These are phyloP conservation scores for Ptychodera flava DNA, from an alignment of 35 echinoderm and acorn worm species.

Conservation along the genomic window DNA sequence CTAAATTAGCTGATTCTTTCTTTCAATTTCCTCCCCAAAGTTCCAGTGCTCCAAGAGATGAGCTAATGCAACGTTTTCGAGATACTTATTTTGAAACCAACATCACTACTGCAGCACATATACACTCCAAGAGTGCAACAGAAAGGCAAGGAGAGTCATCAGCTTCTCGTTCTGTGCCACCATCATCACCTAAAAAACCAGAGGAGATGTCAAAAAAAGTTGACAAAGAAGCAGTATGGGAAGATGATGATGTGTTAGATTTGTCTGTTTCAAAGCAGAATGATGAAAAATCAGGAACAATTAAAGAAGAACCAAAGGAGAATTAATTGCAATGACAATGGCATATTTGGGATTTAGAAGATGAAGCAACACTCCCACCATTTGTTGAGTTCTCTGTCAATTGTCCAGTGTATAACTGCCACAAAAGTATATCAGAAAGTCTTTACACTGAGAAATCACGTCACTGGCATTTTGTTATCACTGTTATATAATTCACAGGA, in stretches of 20 bases:
- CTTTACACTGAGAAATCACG: no score
- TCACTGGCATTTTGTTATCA: no score
- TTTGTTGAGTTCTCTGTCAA: no score
- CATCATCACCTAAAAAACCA: not conserved
- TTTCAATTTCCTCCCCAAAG: conserved; percentile 81
- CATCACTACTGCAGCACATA: no score
- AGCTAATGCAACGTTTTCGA: conserved; percentile 8
- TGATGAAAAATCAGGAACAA: not conserved
- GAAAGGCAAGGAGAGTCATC: no score
- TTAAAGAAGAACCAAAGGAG: not conserved
- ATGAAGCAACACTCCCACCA: no score
- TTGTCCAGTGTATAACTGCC: no score
- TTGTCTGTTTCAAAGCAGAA: not conserved
- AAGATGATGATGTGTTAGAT: not conserved
- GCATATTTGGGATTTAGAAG: no score
- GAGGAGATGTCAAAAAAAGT: not conserved
- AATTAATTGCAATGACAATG: not conserved
- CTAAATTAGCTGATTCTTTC: conserved; percentile 40
- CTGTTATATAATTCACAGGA: no score
- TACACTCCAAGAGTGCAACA: no score
- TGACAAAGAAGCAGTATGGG: not conserved
- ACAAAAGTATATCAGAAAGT: no score
- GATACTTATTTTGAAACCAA: conserved; percentile 10
- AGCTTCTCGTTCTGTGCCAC: not conserved
- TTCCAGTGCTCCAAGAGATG: conserved; percentile 12